Base-by-base conservation (phyloP, 2,888 invertebrate genomes). In the Hedychridium roseum region DNA sequence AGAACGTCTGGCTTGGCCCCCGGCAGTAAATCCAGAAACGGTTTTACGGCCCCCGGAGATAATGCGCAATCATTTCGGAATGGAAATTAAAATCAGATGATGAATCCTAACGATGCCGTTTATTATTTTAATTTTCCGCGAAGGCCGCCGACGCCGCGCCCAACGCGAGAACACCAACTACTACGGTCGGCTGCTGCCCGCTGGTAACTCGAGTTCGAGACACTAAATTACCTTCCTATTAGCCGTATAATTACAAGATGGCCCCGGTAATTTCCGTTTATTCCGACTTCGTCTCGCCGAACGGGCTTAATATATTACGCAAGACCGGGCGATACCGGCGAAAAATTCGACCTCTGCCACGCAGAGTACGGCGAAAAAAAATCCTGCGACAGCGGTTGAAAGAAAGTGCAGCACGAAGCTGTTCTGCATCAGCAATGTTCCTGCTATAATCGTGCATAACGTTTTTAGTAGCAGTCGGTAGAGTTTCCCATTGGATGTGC, bases 51-150 rank as follows among this genome's bases (percentile, higher is more conserved):
- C 54, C 56, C 51, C 59, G 67, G 73, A 78, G 76, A 78, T 79
- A 78, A 78, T 78, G 78, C 74, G 77, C 78, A 78, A 78, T 79
- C 78, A 78, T 78, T 78, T 76, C 66, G 74, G 71, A 78, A 78
- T 79, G 77, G 76, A 78, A 79, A 79, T 79, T 78, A 79, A 78
- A 79, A 79, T 79, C 78, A 78, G 77, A 79, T 79, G 78, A 78
- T 78, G 78, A 79, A 79, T 79, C 77, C 78, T 79, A 79, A 79
- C 78, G 78, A 78, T 79, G 78, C 78, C 77, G 78, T 79, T 79
- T 79, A 79, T 79, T 77, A 79, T 79, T 79, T 79, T 79, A 79
- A 79, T 79, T 78, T 78, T 79, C 74, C 72, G 72, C 71, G 73
- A 66, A 66, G 60, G 54, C 68, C 58, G 55, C 53, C 53, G 53